Base-by-base conservation (phyloP, 1,140 invertebrate species). In the Drosophila kepulauana region DNA sequence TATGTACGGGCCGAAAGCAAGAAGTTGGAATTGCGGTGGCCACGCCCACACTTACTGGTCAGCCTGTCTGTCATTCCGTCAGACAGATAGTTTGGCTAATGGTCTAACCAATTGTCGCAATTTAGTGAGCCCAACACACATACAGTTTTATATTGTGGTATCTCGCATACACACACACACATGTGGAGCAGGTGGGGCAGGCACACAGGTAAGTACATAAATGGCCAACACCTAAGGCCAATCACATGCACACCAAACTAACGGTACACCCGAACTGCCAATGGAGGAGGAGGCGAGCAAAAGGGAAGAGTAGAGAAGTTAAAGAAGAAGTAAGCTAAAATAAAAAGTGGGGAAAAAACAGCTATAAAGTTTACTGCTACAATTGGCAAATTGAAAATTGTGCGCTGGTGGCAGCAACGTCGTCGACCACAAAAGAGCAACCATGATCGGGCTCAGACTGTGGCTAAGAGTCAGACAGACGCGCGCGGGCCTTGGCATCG, bases 341-440 rank as follows among this genome's bases (percentile, higher is more conserved):
- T 46, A 62, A 64, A 68, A 43, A 51, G 56, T 25, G 20, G 20
- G 20, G 20, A 25, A 68, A 68, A 64, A 61, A 89, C 81, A 89
- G 85, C 85, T 89, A 88, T 79, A 89, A 81, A 79, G 67, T 88
- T 89, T 90, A 88, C 85, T 88, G 85, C 85, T 88, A 89, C 85
- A 88, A 88, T 88, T 88, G 85, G 85, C 85, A 88, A 88, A 88
- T 88, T 88, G 85, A 89, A 88, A 88, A 88, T 88, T 88, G 78
- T 75, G 76, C 74, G 84, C 84, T 78, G 76, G 80, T 70, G 82
- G 82, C 78, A 67, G 41, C 56, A 49, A 10, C 51, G 48, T n/a
- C 30, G n/a, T 49, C 43, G 20, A 54, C 54, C 54, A 57, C 54
- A 57, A 57, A 30, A 57, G 28, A 57, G 28, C 51, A 54, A 30